Base-by-base conservation (phyloP, 2,888 invertebrate species). In the Apoderus coryli region DNA sequence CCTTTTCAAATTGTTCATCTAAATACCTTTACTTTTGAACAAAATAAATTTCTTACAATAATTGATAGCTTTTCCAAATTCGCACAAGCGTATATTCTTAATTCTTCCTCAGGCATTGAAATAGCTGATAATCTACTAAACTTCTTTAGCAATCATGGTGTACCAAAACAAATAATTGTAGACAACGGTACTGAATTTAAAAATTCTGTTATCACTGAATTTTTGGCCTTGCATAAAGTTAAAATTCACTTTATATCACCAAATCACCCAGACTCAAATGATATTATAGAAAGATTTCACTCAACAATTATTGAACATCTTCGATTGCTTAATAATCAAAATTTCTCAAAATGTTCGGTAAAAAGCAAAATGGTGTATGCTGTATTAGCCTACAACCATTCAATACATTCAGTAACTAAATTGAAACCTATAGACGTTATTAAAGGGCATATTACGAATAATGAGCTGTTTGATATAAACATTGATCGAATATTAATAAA, bases 121-220 rank as follows among this genome's bases (percentile, higher is more conserved):
- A 23, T 28, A 9, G 26, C 27, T 10, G 12, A 29, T 11, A 22
- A 26, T 16, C 28, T 28, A 4, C 14, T 31, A 23, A 10, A 31
- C 7, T 31, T 31, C 15, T 29, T 23, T 22, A 23, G 25, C 3
- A 28, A 33, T 10, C 33, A 33, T 15, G 14, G 29, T 9, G 29
- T 34, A 27, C 31, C 35, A 7, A 31, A 27, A 28, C 10, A 28
- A 13, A 35, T 29, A n/a, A 25, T 28, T 11, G 23, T 25, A n/a
- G 35, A 35, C 11, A 24, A 35, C 14, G 35, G 29, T n/a, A 32
- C 19, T 9, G 28, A 35, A 25, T 35, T 35, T 22, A 25, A 16
- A 4, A 19, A 26, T 5, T 29, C 22, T 4, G 4, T 31, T 11
- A 25, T 34, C 9, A 16, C 31, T 13, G 31, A 31, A 16, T 19